phyloP scores from a whole-genome alignment of 2,888 invertebrate species.

The Spatulosminthurus flaviceps region DNA sequence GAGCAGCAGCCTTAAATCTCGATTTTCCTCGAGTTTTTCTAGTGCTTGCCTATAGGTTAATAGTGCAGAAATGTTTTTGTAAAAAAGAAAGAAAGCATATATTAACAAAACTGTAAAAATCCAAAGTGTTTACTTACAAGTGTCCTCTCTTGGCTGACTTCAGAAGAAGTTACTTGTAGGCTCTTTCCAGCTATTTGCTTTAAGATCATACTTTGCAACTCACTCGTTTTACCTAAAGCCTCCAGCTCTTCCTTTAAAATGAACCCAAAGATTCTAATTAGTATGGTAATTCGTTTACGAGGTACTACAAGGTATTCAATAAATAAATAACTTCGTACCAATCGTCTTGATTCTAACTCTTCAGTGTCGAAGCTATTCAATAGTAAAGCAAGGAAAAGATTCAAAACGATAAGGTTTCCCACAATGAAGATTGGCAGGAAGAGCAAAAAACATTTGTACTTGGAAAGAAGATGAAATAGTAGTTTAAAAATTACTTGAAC shows the following conservation, averaged over 20 bases:
- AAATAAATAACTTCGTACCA: slow-evolving; percentile 69
- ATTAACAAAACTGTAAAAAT: too few relatives aligned
- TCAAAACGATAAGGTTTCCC: slow-evolving; percentile 97
- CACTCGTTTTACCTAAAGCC: not conserved
- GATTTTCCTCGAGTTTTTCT: not conserved
- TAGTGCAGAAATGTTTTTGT: too few relatives aligned
- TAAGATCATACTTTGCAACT: not conserved
- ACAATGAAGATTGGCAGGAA: slow-evolving; percentile 93
- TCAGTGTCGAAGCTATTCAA: slow-evolving; percentile 82
- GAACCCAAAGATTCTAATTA: not conserved
- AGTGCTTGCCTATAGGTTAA: too few relatives aligned
- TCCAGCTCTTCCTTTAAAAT: not conserved
- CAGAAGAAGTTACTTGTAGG: too few relatives aligned
- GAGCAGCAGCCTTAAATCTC: slow-evolving; percentile 52
- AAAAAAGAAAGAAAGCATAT: too few relatives aligned
- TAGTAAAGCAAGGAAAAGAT: slow-evolving; percentile 86
- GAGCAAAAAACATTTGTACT: slow-evolving; percentile 83
- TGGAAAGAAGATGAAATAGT: not conserved
- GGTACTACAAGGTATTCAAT: not conserved
- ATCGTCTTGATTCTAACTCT: slow-evolving; percentile 88
- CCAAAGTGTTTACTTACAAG: too few relatives aligned
- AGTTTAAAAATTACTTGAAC: not conserved
- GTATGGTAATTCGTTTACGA: not conserved
- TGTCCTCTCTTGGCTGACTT: too few relatives aligned
- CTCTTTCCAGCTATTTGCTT: too few relatives aligned